Base-by-base conservation (phyloP, 2,113 vertebrate species). In the Lanius ludovicianus region DNA sequence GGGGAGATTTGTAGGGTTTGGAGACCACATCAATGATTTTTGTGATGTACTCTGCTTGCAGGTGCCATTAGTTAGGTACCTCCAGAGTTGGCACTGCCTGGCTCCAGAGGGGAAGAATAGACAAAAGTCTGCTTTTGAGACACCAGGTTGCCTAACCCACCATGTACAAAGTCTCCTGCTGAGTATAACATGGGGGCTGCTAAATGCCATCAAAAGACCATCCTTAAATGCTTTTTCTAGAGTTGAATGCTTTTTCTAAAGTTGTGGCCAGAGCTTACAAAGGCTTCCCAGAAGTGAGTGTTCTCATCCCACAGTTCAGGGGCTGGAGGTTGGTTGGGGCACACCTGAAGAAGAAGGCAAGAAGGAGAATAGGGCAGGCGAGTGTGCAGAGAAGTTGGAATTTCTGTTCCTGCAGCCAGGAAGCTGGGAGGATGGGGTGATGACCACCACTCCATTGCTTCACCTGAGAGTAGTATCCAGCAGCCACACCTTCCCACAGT, bases 1-100 rank as follows among this genome's bases (percentile, higher is more conserved):
- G 24, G 25, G 24, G 24, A 60, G 31, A 65, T 68, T 73, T 47
- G 0, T 0, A 41, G 22, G 9, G 3, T 10, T 18, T 62, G 49
- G 13, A 64, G 16, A 77, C 23, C n/a, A 25, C 35, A 76, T 44
- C 30, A 71, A 5, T 30, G 30, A 81, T 84, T 94, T 64, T 64
- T 77, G 20, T 47, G n/a, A 3, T 46, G 47, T 5, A 4, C 7
- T 22, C 13, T 88, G 15, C 14, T 88, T 84, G n/a, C n/a, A 47
- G 0, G 0, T 60, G 55, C 44, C 17, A 41, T 56, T 47, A 59
- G 1, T 31, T 68, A 70, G 35, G 35, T 23, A 22, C 13, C 10
- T 75, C 18, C 41, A 31, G 35, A 71, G 16, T 1, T 39, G 64
- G 10, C 35, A 37, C 30, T 5, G 2, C 28, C 59, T 53, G n/a